Percentiles rank a stretch among this genome's conserved stretches.
Evolutionary conservation across 2,113 vertebrate genomes (phyloP).

Genomic region (Myrmecophaga tridactyla): DNA sequence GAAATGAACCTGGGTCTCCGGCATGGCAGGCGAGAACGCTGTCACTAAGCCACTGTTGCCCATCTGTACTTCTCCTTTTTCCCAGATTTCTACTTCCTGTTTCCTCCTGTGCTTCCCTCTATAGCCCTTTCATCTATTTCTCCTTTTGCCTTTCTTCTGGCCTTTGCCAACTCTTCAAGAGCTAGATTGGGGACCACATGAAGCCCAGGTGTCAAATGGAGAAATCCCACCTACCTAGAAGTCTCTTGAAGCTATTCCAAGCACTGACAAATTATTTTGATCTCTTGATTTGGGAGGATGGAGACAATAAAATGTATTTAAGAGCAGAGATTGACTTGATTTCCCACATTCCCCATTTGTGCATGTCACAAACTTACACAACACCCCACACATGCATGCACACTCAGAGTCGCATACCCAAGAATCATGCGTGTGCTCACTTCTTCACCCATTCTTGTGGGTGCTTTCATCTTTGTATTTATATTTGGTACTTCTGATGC

Average conservation of each 20-base stretch:
- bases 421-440: neutral
- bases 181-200: neutral
- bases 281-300: neutral
- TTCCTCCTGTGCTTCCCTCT: neutral
- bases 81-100: neutral
- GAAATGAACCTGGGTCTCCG: no score
- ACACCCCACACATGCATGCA: no score
- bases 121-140: neutral
- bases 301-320: neutral
- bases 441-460: neutral
- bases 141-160: neutral
- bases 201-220: neutral
- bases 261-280: neutral
- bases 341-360: neutral
- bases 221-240: neutral
- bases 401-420: neutral
- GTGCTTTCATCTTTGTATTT: conserved; percentile 24
- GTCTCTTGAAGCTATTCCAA: neutral
- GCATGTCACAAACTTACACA: neutral
- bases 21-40: no score
- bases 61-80: no score
- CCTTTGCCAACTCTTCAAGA: neutral
- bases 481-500: neutral
- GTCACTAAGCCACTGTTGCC: no score
- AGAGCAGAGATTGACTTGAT: neutral